Evolutionary conservation across 2,797 vertebrate species (phyloP).

Genomic region (Paratrypauchen microcephalus): DNA sequence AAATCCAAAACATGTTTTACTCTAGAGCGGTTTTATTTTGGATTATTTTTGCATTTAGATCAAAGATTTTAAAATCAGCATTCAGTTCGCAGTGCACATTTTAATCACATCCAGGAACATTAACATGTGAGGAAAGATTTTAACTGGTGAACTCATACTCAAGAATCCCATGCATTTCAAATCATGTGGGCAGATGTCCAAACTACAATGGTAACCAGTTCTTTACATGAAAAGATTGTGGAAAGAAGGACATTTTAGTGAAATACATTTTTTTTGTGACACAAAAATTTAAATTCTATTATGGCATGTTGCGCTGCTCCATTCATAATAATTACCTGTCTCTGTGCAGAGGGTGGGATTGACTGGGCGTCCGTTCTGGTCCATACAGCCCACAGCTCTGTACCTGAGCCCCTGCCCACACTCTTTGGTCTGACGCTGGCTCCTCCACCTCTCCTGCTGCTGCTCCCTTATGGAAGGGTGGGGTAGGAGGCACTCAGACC

Average conservation of each 20-base stretch:
- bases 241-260: not conserved
- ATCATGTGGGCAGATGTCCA: no score
- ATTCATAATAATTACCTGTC: conserved; percentile 78
- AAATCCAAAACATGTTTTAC: no score
- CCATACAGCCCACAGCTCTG: conserved; percentile 83
- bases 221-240: not conserved
- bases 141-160: no score
- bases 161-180: no score
- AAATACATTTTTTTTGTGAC: not conserved
- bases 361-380: conserved; percentile 80
- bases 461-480: conserved; percentile 50
- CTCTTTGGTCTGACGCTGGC: conserved; percentile 68
- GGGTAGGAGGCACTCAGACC: conserved; percentile 89
- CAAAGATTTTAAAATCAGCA: no score
- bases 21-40: no score
- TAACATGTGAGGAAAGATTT: no score
- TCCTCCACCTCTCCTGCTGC: conserved; percentile 58
- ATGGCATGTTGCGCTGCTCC: no score
- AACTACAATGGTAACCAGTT: not conserved
- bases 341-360: conserved; percentile 81
- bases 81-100: no score
- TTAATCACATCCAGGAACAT: no score
- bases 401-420: conserved; percentile 87
- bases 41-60: no score
- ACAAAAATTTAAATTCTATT: no score